phyloP scores from a whole-genome alignment of 2,888 invertebrate species.

The Eupsilia transversa region DNA sequence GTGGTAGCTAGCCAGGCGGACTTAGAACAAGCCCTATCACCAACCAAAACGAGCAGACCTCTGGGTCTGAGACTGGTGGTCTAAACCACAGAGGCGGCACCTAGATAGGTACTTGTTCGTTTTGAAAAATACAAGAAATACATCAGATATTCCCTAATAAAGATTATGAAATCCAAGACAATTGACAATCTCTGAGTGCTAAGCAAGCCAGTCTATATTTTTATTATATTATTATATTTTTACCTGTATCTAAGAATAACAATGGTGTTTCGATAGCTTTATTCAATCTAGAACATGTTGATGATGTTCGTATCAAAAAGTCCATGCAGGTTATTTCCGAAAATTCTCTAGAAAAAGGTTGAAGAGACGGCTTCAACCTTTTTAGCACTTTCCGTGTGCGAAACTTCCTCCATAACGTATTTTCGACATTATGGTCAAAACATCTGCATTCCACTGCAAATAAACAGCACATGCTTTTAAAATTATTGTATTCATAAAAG shows the following conservation, averaged over 20 bases:
- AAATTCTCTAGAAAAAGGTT: background rate
- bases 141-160: background rate
- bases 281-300: background rate
- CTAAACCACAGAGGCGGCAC: too few species aligned
- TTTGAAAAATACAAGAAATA: background rate
- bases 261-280: background rate
- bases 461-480: conserved; percentile 1
- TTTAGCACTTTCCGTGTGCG: background rate
- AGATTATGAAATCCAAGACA: background rate
- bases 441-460: conserved; percentile 12
- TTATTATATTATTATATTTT: too few species aligned
- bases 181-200: background rate
- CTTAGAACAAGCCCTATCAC: too few species aligned
- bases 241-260: background rate
- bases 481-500: conserved; percentile 44
- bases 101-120: too few species aligned
- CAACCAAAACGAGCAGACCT: too few species aligned
- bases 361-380: background rate
- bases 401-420: background rate
- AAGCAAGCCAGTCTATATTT: too few species aligned
- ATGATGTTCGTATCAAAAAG: background rate
- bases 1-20: too few species aligned
- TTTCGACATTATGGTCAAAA: conserved; percentile 1
- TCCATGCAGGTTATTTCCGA: background rate
- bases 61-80: too few species aligned